Evolutionary conservation across 2,888 invertebrate species (phyloP), one percentile per base, ranked within the genome.

Genomic region (Drosophila silvestris): DNA sequence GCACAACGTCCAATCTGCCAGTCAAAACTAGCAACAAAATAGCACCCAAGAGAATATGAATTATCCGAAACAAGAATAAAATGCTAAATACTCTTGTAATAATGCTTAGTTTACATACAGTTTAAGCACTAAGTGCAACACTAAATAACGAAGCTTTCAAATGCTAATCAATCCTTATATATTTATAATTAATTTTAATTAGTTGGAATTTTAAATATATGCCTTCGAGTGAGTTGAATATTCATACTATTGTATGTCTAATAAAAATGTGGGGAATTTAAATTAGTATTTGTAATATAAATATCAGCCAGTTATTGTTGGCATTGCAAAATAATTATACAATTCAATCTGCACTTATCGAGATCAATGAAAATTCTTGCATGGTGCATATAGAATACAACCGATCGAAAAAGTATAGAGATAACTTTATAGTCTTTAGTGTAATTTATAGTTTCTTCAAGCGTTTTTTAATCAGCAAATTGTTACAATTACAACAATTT

Each of bases 11-110:
- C 51, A 37, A 52, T 61, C 57, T 56, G 44, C 37, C 22, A 52
- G 62, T 57, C 33, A 70, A 62, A 33, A n/a, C 37, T 28, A 28
- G 26, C 39, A 28, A 19, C 33, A 51, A 35, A 16, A 58, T 39
- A 16, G 47, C 28, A 16, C 53, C 32, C 50, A 59, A 32, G 47
- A 52, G 47, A 33, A 26, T 37, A 62, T n/a, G 7, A 59, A 41
- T 58, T 53, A 47, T 63, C 33, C 9, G 35, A 51, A 50, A 30
- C 14, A 30, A 30, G 22, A 33, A 37, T 33, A 37, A 47, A 37
- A 26, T 35, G 33, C n/a, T 51, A 56, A 51, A 22, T 52, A 47
- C 30, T 5, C 32, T 33, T 68, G 39, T 56, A 35, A 33, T 35
- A 26, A 30, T 50, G 33, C 39, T 54, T 10, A 26, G n/a, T n/a